These are phyloP conservation scores for Pogoniulus pusillus DNA, from an alignment of 2,797 vertebrate genomes.

Conservation along the genomic window DNA sequence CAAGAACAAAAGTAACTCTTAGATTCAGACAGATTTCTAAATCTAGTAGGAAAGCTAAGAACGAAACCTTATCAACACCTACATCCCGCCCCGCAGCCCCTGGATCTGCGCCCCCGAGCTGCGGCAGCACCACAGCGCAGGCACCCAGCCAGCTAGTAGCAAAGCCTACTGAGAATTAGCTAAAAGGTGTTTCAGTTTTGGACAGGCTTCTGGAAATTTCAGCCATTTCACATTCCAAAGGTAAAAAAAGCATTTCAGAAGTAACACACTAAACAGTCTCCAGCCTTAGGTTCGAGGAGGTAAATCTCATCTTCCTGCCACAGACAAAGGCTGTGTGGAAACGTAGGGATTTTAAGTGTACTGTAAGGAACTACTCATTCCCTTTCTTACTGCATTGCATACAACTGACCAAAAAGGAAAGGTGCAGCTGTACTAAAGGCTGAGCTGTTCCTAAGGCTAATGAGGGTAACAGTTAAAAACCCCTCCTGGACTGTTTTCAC, in stretches of 20 bases:
- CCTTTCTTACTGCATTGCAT: not conserved
- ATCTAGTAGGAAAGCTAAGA: slow-evolving; percentile 10
- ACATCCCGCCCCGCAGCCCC: slow-evolving; percentile 25
- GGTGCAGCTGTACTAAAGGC: not conserved
- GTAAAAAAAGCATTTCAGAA: not conserved
- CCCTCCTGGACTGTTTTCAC: not conserved
- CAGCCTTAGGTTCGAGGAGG: not conserved
- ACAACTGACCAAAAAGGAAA: not conserved
- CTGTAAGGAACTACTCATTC: not conserved
- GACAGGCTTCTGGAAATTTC: not conserved
- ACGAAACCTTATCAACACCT: slow-evolving; percentile 6
- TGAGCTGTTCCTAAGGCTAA: not conserved
- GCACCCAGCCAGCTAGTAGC: not conserved
- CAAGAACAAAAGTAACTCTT: slow-evolving; percentile 33
- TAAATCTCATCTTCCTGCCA: slow-evolving; percentile 16
- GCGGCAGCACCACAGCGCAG: not conserved
- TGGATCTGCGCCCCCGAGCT: slow-evolving; percentile 13
- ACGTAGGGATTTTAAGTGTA: not conserved
- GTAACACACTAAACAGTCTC: not conserved
- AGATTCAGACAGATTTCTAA: slow-evolving; percentile 50
- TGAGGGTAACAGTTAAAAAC: not conserved
- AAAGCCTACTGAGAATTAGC: not conserved
- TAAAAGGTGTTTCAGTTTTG: not conserved
- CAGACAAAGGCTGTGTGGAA: not conserved
- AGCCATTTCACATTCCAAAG: slow-evolving; percentile 30